phyloP scores from a whole-genome alignment of 1,140 invertebrate genomes.

The Elysia chlorotica region DNA sequence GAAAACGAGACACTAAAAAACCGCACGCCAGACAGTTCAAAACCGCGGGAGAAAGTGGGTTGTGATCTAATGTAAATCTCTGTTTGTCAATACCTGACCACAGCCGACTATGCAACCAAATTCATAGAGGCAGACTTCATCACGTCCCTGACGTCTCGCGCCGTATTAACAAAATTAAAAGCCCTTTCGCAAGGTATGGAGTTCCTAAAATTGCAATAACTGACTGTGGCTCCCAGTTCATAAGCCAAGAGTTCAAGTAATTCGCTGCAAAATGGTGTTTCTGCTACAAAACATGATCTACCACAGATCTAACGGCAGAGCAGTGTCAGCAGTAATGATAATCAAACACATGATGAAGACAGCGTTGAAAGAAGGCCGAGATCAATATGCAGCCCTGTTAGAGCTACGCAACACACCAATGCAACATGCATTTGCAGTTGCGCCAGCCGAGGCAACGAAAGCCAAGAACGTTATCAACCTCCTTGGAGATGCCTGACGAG shows the following conservation, averaged over 20 bases:
- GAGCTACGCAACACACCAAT: constrained; percentile 33
- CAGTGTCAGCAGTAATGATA: constrained; percentile 34
- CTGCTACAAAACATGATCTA: constrained; percentile 21
- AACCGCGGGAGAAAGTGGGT: background rate
- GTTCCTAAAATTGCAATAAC: background rate
- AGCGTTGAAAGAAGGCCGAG: constrained; percentile 12
- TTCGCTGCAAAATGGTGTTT: background rate
- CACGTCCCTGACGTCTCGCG: background rate
- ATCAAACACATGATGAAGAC: constrained; percentile 40
- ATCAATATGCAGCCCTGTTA: constrained; percentile 29
- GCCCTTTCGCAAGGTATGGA: background rate
- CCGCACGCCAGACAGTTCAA: background rate
- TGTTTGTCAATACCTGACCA: background rate
- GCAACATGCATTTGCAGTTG: constrained; percentile 29
- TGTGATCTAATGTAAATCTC: background rate
- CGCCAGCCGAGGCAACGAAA: constrained; percentile 29
- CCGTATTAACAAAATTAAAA: background rate
- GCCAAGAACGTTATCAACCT: constrained; percentile 13
- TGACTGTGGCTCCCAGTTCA: background rate
- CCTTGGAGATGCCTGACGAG: no score
- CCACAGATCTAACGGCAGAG: constrained; percentile 33
- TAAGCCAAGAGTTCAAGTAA: background rate
- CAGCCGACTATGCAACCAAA: background rate
- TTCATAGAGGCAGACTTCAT: background rate
- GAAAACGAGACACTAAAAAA: background rate